Evolutionary conservation across 1,140 invertebrate species (phyloP), one percentile per base, ranked within the genome.

Genomic region (Eriosoma lanigerum): DNA sequence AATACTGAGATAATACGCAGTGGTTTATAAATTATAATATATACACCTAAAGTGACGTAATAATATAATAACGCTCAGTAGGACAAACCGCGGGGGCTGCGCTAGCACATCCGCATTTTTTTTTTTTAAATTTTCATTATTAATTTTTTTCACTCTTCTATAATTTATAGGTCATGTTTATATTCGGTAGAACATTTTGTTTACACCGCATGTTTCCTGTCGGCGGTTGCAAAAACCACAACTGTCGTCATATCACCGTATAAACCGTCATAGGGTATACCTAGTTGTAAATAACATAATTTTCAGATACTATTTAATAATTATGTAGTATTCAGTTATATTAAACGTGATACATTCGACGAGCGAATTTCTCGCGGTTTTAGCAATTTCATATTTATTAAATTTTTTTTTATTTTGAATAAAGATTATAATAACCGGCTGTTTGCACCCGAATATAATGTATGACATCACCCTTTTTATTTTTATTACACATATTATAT

Each of bases 191-290:
- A n/a, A 78, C 44, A 24, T 72, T 48, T 78, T 78, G 75, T 78
- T 78, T 78, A 78, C 44, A 26, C 75, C 32, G 17, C 12, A n/a
- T 26, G 44, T 78, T 78, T 78, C 75, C 75, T 78, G 75, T 78
- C 26, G 26, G 38, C 44, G 17, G 38, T 78, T 32, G 32, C 38
- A 26, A 32, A 72, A 72, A 72, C 19, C 13, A 54, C 52, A n/a
- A 54, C 3, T 54, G 4, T 19, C 5, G 4, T n/a, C 5, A 6
- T n/a, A 54, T 54, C 19, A n/a, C 19, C 5, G 17, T 6, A 54
- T 54, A 54, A n/a, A n/a, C n/a, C 52, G 15, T 54, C 1, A 6
- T 54, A 15, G n/a, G n/a, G n/a, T n/a, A n/a, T n/a, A n/a, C n/a
- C n/a, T n/a, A n/a, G n/a, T n/a, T n/a, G n/a, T n/a, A n/a, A n/a